Percentiles rank a stretch among this genome's conserved stretches.
phyloP scores from a whole-genome alignment of 2,113 vertebrate species.

The Proterorhinus semilunaris region DNA sequence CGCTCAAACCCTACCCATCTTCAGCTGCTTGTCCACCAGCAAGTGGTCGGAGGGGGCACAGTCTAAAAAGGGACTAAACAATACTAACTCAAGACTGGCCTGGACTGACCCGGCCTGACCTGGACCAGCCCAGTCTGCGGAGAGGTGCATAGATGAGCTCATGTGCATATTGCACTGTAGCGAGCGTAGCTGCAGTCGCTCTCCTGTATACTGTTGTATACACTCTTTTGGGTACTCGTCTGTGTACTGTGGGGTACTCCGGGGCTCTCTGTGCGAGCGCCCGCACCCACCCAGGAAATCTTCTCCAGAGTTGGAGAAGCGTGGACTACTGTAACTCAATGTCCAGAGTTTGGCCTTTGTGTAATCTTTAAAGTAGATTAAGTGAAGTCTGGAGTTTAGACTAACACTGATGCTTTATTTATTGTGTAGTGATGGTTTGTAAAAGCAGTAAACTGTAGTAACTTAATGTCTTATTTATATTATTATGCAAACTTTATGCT shows the following conservation, averaged over 20 bases:
- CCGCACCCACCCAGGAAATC: not conserved
- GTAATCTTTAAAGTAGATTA: not conserved
- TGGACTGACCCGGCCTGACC: not conserved
- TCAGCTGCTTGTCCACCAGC: constrained; percentile 79
- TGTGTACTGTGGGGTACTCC: not conserved
- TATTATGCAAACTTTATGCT: constrained; percentile 24
- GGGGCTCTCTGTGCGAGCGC: constrained; percentile 57
- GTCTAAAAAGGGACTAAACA: constrained; percentile 13
- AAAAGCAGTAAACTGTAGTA: constrained; percentile 29
- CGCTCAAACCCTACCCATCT: constrained; percentile 70
- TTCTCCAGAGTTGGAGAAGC: no score
- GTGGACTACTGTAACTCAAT: no score
- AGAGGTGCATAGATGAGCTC: constrained; percentile 21
- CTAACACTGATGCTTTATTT: not conserved
- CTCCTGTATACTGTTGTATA: constrained; percentile 25
- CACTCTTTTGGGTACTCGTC: not conserved
- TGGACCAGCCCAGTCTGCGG: not conserved
- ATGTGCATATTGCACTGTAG: constrained; percentile 80
- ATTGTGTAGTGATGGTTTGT: constrained; percentile 51
- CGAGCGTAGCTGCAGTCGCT: constrained; percentile 65
- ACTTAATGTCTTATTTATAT: constrained; percentile 82
- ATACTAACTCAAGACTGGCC: not conserved
- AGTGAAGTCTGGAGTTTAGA: not conserved
- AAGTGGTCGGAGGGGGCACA: constrained; percentile 63
- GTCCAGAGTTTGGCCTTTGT: no score